phyloP scores from a whole-genome alignment of 2,113 vertebrate species.

The Xiphophorus couchianus region DNA sequence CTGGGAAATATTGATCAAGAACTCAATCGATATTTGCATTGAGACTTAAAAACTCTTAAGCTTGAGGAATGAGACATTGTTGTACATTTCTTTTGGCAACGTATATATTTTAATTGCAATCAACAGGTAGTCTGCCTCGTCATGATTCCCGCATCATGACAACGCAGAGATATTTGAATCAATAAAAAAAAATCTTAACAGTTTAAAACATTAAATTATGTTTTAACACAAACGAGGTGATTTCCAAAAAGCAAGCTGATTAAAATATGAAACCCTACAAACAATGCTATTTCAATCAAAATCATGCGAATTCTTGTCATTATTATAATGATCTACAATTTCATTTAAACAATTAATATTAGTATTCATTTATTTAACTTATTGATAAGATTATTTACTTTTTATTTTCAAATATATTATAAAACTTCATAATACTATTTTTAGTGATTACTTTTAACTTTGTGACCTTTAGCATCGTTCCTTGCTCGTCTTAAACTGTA shows the following conservation, averaged over 20 bases:
- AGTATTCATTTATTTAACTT: no score
- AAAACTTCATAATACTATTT: no score
- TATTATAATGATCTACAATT: no score
- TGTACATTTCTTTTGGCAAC: not conserved
- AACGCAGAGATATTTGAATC: not conserved
- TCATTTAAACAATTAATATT: no score
- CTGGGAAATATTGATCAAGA: no score
- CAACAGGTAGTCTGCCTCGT: no score
- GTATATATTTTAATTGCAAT: not conserved
- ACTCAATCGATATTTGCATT: no score
- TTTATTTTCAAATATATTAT: not conserved
- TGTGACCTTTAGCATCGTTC: not conserved
- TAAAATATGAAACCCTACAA: not conserved
- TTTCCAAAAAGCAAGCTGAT: not conserved
- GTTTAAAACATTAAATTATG: not conserved
- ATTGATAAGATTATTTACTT: no score
- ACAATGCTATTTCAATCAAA: not conserved
- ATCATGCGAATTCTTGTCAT: no score
- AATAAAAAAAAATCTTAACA: no score
- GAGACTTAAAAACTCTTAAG: not conserved
- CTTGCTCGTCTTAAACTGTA: not conserved
- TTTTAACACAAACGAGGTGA: not conserved
- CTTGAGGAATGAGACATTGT: not conserved
- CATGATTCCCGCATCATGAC: no score
- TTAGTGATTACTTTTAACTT: not conserved